Evolutionary conservation across 1,140 invertebrate genomes (phyloP), one percentile per base, ranked within the genome.

Genomic region (Spodoptera frugiperda): DNA sequence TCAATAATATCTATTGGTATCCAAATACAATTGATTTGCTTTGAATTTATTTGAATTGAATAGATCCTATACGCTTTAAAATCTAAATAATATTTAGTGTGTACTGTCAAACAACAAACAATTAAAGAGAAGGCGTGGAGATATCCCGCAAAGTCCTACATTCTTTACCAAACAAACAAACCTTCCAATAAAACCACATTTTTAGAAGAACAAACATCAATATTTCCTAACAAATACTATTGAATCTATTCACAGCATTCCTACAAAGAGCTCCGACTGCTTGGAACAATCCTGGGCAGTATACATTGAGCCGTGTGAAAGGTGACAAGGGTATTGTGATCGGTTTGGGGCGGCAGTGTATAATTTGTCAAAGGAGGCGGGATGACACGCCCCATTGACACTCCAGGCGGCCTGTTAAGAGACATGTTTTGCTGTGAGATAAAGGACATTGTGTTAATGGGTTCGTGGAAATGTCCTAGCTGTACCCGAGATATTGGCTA

Each of bases 381-480:
- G 33, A 3, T 54, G 68, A 44, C 68, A 55, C 68, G 68, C 68
- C 68, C 53, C n/a, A 4, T 39, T 25, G 33, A 39, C 68, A 57
- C 68, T 57, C 30, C 68, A 44, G 68, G 68, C 53, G 53, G 68
- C 33, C 68, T 72, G 68, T 57, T 72, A 48, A 72, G 54, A 54
- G 33, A 70, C 17, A 67, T 67, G 63, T 30, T 72, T 44, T 57
- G 53, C 12, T 46, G 17, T 55, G 9, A 30, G 33, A 72, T 57
- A 19, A 19, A 19, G 17, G 15, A 19, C 11, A 25, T 72, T 21
- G 12, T 75, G 48, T 15, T 44, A 39, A 65, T 61, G 9, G 39
- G 10, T 74, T 51, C 4, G 14, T 39, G 48, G 49, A n/a, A 44
- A 53, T 25, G 25, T 63, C 17, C 11, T 5, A 30, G 21, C 54